A percentile compares a stretch with the other conserved stretches of the same genome.
phyloP scores from a whole-genome alignment of 2,113 vertebrate species.

The Salvelinus namaycush region DNA sequence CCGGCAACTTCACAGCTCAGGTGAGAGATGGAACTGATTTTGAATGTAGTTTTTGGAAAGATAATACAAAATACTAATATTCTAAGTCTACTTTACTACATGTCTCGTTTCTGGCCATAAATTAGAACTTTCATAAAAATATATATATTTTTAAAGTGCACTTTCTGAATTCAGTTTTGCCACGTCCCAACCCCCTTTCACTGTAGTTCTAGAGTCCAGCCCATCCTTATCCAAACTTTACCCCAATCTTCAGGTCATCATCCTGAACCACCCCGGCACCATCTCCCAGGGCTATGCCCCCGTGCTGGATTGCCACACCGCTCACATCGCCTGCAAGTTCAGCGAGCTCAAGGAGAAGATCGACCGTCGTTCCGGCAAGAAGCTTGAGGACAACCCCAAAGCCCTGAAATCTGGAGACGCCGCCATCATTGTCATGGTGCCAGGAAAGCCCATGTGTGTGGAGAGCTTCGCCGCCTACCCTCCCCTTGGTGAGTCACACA shows the following conservation, averaged over 20 bases:
- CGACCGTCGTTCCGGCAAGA: conserved; percentile 40
- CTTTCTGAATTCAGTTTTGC: no score
- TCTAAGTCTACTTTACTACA: no score
- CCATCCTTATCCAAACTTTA: background rate
- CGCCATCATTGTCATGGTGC: conserved; percentile 58
- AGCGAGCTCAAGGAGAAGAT: conserved; percentile 64
- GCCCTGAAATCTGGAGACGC: conserved; percentile 60
- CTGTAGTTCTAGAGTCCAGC: background rate
- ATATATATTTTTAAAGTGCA: no score
- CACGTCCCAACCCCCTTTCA: background rate
- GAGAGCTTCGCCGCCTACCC: conserved; percentile 61
- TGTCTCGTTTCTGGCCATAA: background rate
- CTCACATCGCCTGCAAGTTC: conserved; percentile 61
- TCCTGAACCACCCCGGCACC: conserved; percentile 60
- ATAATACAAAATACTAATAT: no score
- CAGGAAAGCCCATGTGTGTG: conserved; percentile 66
- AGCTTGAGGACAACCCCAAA: conserved; percentile 69
- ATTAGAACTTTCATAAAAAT: background rate
- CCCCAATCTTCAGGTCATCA: conserved; percentile 49
- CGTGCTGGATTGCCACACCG: no score
- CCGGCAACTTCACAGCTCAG: conserved; percentile 55
- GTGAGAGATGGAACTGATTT: background rate
- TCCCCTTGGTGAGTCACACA: conserved; percentile 49
- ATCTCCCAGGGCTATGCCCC: conserved; percentile 57
- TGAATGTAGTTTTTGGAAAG: no score